Conservation (phyloP, 2,797 vertebrate species). For the Xenops minutus region DNA sequence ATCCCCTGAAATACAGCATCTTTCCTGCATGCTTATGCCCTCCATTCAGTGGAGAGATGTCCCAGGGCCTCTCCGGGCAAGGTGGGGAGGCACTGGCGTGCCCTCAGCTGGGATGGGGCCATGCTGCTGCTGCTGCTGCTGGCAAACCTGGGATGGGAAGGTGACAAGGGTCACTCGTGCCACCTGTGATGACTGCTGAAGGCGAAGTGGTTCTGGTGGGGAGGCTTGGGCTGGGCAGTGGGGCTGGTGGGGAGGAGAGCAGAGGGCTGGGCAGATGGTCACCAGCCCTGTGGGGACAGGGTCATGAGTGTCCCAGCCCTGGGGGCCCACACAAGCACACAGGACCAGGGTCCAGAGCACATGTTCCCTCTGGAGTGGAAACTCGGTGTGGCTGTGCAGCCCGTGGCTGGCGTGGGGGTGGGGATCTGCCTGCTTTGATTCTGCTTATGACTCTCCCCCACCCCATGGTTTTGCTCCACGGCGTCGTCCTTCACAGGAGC, state of each 20-base stretch:
- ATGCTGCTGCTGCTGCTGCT: neutral
- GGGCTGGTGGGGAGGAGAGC: neutral
- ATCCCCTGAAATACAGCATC: neutral
- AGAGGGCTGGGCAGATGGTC: accelerated
- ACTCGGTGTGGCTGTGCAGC: neutral
- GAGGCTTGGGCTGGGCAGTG: neutral
- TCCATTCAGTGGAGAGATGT: accelerated
- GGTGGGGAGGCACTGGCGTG: too few relatives aligned
- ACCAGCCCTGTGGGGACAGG: accelerated
- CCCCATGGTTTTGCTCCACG: neutral
- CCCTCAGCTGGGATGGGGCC: neutral
- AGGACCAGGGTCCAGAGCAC: neutral
- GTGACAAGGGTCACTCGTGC: neutral
- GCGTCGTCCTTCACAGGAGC: neutral
- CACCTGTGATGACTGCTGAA: neutral
- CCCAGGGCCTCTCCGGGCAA: neutral
- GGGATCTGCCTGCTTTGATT: neutral
- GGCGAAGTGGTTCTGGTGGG: neutral
- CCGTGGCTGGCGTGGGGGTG: neutral
- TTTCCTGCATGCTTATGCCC: neutral
- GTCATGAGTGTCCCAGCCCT: neutral
- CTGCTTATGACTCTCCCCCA: neutral
- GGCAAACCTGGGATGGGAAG: accelerated
- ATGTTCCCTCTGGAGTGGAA: accelerated
- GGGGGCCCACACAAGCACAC: accelerated